Evolutionary conservation across 2,113 vertebrate genomes (phyloP), one percentile per base, ranked within the genome.

Genomic region (Ceyx melanurus): DNA sequence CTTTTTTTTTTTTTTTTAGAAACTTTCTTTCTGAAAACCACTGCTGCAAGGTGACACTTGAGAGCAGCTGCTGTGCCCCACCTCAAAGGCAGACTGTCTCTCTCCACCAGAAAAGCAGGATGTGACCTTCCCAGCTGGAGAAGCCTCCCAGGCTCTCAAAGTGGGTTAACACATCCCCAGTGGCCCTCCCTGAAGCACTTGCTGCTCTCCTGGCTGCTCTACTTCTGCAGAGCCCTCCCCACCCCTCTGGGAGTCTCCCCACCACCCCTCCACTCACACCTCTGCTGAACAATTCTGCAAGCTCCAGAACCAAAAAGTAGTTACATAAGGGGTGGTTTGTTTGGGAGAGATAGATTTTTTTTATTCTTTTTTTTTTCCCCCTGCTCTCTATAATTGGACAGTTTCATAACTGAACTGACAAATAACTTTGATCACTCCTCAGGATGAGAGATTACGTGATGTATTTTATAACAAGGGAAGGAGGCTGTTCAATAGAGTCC

Each of bases 401-500:
- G 93, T 97, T 94, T 95, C 95, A 82, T 95, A 96, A 96, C 91
- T 3, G 13, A 93, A 43, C 92, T 96, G 93, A 96, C 95, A 95
- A 96, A 95, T 96, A 96, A 95, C 90, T 96, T 90, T 92, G 94
- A 93, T 95, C 89, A 85, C 83, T 96, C 86, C 74, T 93, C 87
- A 88, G 92, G 73, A 93, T 86, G 85, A 86, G 60, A 56, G 67
- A 71, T 86, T 92, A 91, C 54, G 77, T 88, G 95, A 97, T 66
- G 71, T 28, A 82, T 95, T 95, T 96, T 93, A 57, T 89, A 93
- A 96, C 46, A 25, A 89, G 90, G 75, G 73, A 85, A 95, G 75
- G 62, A 90, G 75, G 81, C 25, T 71, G 89, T 75, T 94, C 86
- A 22, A 42, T n/a, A 54, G 22, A 92, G 82, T 81, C 88, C 89